Evolutionary conservation across 2,888 invertebrate genomes (phyloP), one percentile per base, ranked within the genome.

Genomic region (Thymelicus acteon): DNA sequence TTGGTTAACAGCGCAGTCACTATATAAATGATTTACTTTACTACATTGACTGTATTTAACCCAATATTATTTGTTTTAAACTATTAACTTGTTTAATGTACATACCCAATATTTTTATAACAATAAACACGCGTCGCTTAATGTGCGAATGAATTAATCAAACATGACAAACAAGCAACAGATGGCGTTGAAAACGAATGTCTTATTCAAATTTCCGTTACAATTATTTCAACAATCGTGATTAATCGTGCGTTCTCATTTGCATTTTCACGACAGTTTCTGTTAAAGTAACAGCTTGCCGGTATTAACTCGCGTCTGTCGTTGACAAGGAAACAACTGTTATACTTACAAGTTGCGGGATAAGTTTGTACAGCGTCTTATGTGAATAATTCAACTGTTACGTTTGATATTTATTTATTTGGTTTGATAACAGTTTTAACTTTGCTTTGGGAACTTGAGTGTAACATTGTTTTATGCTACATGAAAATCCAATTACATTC

Each of bases 221-320:
- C 69, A 70, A 70, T 70, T 48, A 70, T 70, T 70, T 60, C 48
- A 39, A 60, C 69, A 64, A 70, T 70, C 69, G 58, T 48, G 49
- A 70, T 64, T 49, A 70, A 64, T 63, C 69, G 63, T 70, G 63
- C 69, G 69, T 64, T 64, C 54, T 70, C 63, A 70, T 70, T 70
- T 64, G 63, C 69, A 70, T 70, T 70, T 69, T 70, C 57, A 64
- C 58, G 63, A 60, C 69, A 49, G 24, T 70, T 65, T 65, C 40
- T 19, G 37, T 37, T 31, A 19, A 37, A 31, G 69, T 69, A 69
- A 63, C 69, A 70, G 63, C 63, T 69, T 64, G 69, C 49, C 48
- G 58, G 52, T 65, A 60, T 60, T 60, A 40, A 40, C 60, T 54
- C 8, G 40, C 19, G 37, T 19, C 44, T 65, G 64, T 13, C 44